phyloP scores from a whole-genome alignment of 2,797 vertebrate genomes.

The Hydrophis major region DNA sequence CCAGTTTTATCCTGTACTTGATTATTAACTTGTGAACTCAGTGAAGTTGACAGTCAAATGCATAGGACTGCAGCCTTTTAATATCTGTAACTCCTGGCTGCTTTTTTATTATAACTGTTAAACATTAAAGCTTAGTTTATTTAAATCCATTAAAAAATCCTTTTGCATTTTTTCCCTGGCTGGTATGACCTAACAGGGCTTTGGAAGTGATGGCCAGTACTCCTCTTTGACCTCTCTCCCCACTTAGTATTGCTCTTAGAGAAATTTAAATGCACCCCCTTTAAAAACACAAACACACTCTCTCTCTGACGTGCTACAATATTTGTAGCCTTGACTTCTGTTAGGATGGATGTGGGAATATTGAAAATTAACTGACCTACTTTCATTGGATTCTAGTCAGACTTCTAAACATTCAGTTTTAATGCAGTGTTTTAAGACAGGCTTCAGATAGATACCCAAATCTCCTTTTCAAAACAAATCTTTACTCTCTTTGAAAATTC shows the following conservation, averaged over 20 bases:
- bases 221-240: neutral
- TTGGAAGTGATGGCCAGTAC: neutral
- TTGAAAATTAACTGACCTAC: slow-evolving; percentile 8
- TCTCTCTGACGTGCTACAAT: neutral
- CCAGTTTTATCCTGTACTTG: neutral
- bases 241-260: neutral
- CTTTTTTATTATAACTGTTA: neutral
- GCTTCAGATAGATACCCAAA: slow-evolving; percentile 8
- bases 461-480: slow-evolving; percentile 20
- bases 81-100: neutral
- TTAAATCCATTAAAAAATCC: neutral
- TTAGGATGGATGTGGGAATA: neutral
- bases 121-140: neutral
- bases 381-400: slow-evolving; percentile 5
- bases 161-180: neutral
- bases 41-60: neutral
- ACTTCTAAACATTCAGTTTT: slow-evolving; percentile 1
- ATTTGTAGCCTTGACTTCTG: neutral
- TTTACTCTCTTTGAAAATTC: slow-evolving; percentile 8
- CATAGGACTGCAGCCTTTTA: neutral
- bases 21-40: neutral
- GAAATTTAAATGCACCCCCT: neutral
- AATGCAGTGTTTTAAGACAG: slow-evolving; percentile 9
- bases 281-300: neutral
- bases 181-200: neutral